Evolutionary conservation across 2,888 invertebrate genomes (phyloP).

Genomic region (Stenichneumon culpator): DNA sequence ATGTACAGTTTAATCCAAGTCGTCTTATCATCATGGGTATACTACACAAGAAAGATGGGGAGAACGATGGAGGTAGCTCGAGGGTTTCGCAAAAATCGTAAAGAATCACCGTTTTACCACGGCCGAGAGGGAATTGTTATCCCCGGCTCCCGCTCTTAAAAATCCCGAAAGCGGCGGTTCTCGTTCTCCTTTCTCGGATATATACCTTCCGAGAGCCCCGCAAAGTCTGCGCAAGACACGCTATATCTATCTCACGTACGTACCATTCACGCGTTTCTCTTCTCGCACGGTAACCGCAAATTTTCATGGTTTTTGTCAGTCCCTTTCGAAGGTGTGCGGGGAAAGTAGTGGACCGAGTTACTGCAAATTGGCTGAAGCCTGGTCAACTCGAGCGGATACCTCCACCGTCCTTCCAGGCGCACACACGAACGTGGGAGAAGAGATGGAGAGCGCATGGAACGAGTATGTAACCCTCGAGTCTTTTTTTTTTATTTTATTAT

Average conservation of each 20-base stretch:
- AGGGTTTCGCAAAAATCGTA: conserved; percentile 63
- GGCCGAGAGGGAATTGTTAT: conserved; percentile 66
- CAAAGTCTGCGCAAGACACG: conserved; percentile 2
- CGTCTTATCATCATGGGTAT: conserved; percentile 50
- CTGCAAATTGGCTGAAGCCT: conserved; percentile 79
- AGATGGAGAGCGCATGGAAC: conserved; percentile 44
- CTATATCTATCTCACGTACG: conserved; percentile 34
- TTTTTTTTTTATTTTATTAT: conserved; percentile 1
- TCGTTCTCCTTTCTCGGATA: not conserved
- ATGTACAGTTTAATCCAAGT: conserved; percentile 47
- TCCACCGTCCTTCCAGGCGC: conserved; percentile 17
- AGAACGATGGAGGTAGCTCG: conserved; percentile 21
- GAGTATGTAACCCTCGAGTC: not conserved
- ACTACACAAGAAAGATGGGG: conserved; percentile 30
- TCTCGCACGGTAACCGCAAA: conserved; percentile 62
- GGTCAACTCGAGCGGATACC: conserved; percentile 64
- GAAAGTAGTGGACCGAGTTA: conserved; percentile 75
- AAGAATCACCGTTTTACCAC: conserved; percentile 68
- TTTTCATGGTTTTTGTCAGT: conserved; percentile 67
- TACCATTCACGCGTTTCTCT: conserved; percentile 55
- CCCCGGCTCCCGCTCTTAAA: conserved; percentile 65
- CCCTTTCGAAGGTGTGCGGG: conserved; percentile 52
- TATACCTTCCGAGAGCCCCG: conserved; percentile 1
- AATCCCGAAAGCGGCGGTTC: conserved; percentile 60
- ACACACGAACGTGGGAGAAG: conserved; percentile 35